Percentiles rank a stretch among this genome's conserved stretches.
Evolutionary conservation across 2,888 invertebrate genomes (phyloP).

Genomic region (Heliconius sara): DNA sequence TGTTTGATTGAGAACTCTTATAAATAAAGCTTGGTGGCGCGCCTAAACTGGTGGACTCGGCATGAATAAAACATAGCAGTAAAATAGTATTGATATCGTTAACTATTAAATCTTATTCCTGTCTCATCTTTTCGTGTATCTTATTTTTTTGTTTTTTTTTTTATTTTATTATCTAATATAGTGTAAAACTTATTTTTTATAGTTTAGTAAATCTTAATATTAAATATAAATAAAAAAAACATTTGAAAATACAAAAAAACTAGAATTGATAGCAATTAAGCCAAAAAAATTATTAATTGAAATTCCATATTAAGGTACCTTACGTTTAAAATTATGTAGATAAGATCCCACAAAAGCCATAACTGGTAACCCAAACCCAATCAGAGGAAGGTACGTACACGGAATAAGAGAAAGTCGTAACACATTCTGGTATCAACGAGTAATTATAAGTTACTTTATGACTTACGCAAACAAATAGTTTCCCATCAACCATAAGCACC

Average conservation of each 20-base stretch:
- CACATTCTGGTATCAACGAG: conserved; percentile 37
- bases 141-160: not conserved
- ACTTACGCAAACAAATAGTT: conserved; percentile 28
- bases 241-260: not conserved
- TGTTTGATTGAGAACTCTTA: conserved; percentile 74
- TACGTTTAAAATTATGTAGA: conserved; percentile 11
- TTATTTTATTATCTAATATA: not conserved
- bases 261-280: not conserved
- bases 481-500: conserved; percentile 20
- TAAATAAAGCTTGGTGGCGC: conserved; percentile 60
- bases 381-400: conserved; percentile 1
- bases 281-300: not conserved
- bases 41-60: conserved; percentile 37
- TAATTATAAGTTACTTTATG: conserved; percentile 34
- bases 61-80: conserved; percentile 45
- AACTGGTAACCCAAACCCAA: conserved; percentile 2
- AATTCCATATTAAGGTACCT: not conserved
- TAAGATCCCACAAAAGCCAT: not conserved
- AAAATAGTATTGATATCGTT: conserved; percentile 28
- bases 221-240: not conserved
- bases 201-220: too few relatives aligned
- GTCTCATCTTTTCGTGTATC: not conserved
- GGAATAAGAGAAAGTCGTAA: conserved; percentile 53
- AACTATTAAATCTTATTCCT: conserved; percentile 1
- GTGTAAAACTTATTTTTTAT: not conserved